Evolutionary conservation across 1,140 invertebrate genomes (phyloP), one percentile per base, ranked within the genome.

Genomic region (Oryctes rhinoceros): DNA sequence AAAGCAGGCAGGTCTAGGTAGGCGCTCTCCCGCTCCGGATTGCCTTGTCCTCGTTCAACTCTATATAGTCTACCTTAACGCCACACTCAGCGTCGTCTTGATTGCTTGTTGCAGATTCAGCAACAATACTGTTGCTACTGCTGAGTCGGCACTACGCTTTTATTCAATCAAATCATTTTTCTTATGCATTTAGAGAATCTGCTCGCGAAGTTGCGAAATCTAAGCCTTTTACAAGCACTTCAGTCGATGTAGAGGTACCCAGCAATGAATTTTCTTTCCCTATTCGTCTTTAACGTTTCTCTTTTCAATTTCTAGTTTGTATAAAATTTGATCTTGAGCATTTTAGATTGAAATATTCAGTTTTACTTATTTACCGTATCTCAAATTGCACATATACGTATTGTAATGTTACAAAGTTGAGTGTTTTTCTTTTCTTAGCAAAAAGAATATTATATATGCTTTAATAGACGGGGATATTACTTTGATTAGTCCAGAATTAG

Each of bases 41-140:
- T 71, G 65, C 65, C 20, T 35, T 71, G 5, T 71, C 24, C 9
- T 35, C 65, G 65, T 71, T 15, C 53, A 6, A 59, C 53, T 18
- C 18, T 18, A n/a, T 53, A 53, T 13, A 53, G 49, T 67, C 15
- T 67, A 67, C 65, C 65, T 24, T 24, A 71, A 4, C 65, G 65
- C 24, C 24, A 24, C 24, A 35, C 18, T 76, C 37, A 15, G 37
- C 20, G 77, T 59, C 77, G 49, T 7, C 77, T 78, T 80, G 80
- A 80, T 80, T 80, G 80, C 80, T 80, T 78, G 75, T 80, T 78
- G 76, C 48, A 78, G 75, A 80, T 80, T 80, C 77, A 65, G 49
- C 74, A 39, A 47, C 75, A 71, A 71, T 10, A 24, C 24, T 15
- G 20, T 71, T 71, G 20, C 65, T 24, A 71, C 79, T 80, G n/a